Conservation (phyloP, 2,113 vertebrate genomes). For the Prietella phreatophila region DNA sequence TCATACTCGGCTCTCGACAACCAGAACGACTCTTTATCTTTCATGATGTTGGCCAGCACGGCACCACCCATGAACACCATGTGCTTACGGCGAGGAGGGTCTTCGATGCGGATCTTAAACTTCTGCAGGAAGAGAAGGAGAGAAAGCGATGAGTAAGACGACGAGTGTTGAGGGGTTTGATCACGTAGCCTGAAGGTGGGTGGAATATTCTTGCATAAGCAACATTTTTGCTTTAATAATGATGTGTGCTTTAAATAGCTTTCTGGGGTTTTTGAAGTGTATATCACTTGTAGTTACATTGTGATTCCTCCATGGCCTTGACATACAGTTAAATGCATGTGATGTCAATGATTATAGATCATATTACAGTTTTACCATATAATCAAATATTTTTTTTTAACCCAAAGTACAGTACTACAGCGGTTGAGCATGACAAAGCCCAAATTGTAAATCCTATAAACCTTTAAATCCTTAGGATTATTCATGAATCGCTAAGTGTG, state of each 20-base stretch:
- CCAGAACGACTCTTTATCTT: slow-evolving; percentile 68
- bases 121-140: slow-evolving; percentile 51
- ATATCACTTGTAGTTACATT: neutral
- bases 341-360: neutral
- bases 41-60: slow-evolving; percentile 68
- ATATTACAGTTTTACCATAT: neutral
- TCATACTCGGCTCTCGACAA: slow-evolving; percentile 60
- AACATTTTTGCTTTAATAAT: slow-evolving; percentile 33
- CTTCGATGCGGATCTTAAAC: slow-evolving; percentile 69
- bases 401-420: neutral
- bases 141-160: neutral
- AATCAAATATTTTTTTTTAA: neutral
- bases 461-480: neutral
- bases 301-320: neutral
- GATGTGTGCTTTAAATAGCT: slow-evolving; percentile 34
- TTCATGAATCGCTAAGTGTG: neutral
- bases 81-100: slow-evolving; percentile 66
- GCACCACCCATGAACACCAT: slow-evolving; percentile 69
- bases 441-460: too few species aligned
- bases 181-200: slow-evolving; percentile 30
- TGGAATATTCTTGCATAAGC: slow-evolving; percentile 37
- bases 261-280: slow-evolving; percentile 19
- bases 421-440: neutral
- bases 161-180: slow-evolving; percentile 1
- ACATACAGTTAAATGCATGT: neutral